phyloP scores from a whole-genome alignment of 2,888 invertebrate genomes.

The Ophioninae sp. region DNA sequence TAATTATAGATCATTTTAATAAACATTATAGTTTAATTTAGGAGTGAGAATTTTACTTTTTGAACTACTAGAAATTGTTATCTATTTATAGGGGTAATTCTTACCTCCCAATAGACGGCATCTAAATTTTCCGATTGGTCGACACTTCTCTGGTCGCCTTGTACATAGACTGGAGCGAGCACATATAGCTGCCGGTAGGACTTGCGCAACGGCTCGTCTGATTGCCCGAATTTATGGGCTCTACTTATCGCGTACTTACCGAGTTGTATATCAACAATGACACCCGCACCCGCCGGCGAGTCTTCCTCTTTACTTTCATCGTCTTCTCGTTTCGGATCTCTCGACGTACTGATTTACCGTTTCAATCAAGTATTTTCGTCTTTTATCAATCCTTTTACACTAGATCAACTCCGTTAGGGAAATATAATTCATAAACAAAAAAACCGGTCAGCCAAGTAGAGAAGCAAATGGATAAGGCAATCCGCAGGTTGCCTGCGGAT shows the following conservation, averaged over 20 bases:
- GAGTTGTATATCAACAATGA: constrained; percentile 81
- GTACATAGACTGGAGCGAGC: constrained; percentile 15
- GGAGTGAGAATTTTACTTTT: background rate
- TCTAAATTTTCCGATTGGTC: no score
- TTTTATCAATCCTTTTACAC: constrained; percentile 8
- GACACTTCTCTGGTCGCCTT: background rate
- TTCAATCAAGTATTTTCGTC: constrained; percentile 41
- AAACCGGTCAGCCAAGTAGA: background rate
- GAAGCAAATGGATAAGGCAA: no score
- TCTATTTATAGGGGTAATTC: no score
- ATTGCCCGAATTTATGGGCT: constrained; percentile 80
- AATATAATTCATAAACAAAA: constrained; percentile 16
- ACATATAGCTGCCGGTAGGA: constrained; percentile 46
- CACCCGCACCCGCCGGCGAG: constrained; percentile 79
- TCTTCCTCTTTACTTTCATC: constrained; percentile 64
- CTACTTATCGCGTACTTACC: constrained; percentile 81
- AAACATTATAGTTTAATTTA: no score
- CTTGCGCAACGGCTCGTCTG: constrained; percentile 77
- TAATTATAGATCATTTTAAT: no score
- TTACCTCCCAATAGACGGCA: no score
- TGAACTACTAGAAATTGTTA: no score
- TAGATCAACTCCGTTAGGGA: background rate
- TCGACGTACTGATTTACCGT: constrained; percentile 57
- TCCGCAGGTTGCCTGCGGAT: no score
- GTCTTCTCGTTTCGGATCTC: constrained; percentile 42